These are phyloP conservation scores for Gortyna flavago DNA, from an alignment of 2,888 invertebrate species.

Conservation along the genomic window DNA sequence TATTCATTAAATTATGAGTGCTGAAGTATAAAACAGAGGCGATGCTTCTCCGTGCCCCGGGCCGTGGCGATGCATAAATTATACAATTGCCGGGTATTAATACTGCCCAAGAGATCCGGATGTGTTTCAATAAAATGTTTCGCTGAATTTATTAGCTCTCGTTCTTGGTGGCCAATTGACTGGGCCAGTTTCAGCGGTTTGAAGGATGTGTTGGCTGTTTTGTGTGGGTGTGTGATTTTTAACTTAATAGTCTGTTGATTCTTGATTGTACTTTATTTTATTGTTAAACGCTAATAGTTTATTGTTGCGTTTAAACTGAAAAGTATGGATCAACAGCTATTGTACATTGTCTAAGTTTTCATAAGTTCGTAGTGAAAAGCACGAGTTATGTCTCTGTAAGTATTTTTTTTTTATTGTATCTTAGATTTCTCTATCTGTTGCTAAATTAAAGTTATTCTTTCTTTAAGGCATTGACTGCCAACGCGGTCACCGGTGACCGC, in stretches of 20 bases:
- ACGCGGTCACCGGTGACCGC: too few species aligned
- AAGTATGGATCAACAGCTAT: neutral
- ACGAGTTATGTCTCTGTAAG: neutral
- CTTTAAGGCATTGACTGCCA: too few species aligned
- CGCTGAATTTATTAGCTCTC: conserved; percentile 67
- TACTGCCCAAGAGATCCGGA: conserved; percentile 74
- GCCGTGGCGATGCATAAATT: conserved; percentile 84
- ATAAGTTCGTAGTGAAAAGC: neutral
- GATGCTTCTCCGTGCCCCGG: conserved; percentile 58
- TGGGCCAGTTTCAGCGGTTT: conserved; percentile 27
- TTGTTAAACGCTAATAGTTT: neutral
- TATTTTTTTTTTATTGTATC: neutral
- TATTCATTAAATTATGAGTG: conserved; percentile 55
- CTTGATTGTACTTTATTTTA: neutral
- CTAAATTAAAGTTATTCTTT: neutral
- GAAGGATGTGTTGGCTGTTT: conserved; percentile 28
- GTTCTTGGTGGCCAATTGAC: conserved; percentile 43
- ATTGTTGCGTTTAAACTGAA: neutral
- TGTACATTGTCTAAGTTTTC: neutral
- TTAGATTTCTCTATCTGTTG: too few species aligned
- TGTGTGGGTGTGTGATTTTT: conserved; percentile 9
- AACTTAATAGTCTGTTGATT: neutral
- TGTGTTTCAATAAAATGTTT: conserved; percentile 81
- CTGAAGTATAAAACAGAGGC: conserved; percentile 57
- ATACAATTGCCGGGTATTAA: conserved; percentile 79